A percentile compares a stretch with the other conserved stretches of the same genome.
These are phyloP conservation scores for Drosophila maculinotata DNA, from an alignment of 2,888 invertebrate species.

Conservation along the genomic window DNA sequence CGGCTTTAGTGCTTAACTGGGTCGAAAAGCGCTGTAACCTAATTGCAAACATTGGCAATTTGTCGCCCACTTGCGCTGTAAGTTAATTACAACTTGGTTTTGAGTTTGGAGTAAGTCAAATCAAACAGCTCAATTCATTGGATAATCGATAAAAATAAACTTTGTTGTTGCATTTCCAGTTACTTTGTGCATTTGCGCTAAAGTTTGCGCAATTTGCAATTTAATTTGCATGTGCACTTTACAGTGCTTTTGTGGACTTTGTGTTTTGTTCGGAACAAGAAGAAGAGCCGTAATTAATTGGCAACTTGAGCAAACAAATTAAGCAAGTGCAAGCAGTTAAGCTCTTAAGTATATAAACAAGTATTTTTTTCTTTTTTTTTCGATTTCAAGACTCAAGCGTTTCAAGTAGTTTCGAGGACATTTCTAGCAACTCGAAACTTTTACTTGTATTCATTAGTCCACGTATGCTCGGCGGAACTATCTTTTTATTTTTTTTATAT, in stretches of 20 bases:
- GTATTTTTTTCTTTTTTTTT: no score
- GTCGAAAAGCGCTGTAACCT: background rate
- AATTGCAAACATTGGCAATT: constrained; percentile 1
- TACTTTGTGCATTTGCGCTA: background rate
- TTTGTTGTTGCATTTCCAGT: no score
- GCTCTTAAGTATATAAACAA: background rate
- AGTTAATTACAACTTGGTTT: constrained; percentile 2
- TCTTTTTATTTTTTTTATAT: no score
- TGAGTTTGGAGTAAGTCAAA: background rate
- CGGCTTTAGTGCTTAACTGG: background rate
- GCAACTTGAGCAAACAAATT: background rate
- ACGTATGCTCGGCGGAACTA: no score
- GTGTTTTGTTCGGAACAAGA: background rate
- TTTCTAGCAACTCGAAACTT: no score
- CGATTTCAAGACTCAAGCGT: no score
- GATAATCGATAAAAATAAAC: constrained; percentile 8
- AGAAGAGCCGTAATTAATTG: background rate
- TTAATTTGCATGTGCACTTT: background rate
- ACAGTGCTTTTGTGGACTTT: constrained; percentile 2
- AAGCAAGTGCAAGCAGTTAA: background rate
- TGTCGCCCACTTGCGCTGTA: background rate
- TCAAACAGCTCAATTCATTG: background rate
- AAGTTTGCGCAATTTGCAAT: background rate
- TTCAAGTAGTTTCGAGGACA: no score
- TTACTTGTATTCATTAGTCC: no score